These are phyloP conservation scores for Empis stercorea DNA, from an alignment of 2,888 invertebrate species.

Conservation along the genomic window DNA sequence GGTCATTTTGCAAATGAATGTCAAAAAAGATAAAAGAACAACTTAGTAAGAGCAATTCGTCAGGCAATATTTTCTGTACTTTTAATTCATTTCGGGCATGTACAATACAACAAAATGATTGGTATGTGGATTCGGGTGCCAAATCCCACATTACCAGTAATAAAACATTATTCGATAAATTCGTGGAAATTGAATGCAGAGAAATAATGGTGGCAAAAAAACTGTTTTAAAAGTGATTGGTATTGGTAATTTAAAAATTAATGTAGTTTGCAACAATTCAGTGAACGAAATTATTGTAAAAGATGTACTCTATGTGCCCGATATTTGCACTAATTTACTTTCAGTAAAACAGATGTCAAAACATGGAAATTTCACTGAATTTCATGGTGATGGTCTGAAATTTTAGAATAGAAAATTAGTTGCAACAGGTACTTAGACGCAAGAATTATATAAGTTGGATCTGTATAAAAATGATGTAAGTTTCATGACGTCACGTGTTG, in stretches of 20 bases:
- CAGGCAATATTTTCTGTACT: not conserved
- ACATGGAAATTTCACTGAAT: not conserved
- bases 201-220: not conserved
- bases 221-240: not conserved
- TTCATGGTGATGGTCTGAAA: not conserved
- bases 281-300: slow-evolving; percentile 1
- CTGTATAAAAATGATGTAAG: not conserved
- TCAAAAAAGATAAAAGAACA: not conserved
- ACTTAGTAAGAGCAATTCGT: not conserved
- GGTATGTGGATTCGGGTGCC: not conserved
- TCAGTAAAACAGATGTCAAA: not conserved
- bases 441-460: slow-evolving; percentile 1
- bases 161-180: not conserved
- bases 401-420: not conserved
- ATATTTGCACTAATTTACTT: slow-evolving; percentile 1
- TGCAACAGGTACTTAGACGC: not conserved
- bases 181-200: not conserved
- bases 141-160: not conserved
- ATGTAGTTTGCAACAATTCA: not conserved
- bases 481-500: not conserved
- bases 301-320: not conserved
- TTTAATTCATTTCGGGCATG: not conserved
- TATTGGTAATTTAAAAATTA: not conserved
- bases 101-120: not conserved
- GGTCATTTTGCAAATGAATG: not conserved